Conservation (phyloP, 1,140 invertebrate species). For the Cydia fagiglandana region DNA sequence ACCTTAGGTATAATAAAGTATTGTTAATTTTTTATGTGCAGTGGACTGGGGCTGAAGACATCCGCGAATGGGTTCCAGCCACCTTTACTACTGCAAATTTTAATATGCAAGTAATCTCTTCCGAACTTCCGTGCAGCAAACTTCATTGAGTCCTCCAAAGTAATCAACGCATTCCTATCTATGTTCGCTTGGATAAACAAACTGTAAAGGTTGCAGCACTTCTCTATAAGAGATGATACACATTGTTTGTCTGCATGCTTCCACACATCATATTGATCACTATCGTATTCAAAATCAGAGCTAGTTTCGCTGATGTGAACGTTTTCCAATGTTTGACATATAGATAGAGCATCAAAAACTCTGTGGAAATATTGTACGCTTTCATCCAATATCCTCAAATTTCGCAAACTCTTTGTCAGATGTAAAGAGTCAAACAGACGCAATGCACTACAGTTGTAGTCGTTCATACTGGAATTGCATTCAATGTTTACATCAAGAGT, state of each 20-base stretch:
- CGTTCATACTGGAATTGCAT: slow-evolving; percentile 8
- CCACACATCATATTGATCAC: slow-evolving; percentile 23
- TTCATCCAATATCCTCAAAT: slow-evolving; percentile 39
- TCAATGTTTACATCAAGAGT: slow-evolving; percentile 40
- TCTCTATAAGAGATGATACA: slow-evolving; percentile 37
- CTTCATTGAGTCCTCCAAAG: slow-evolving; percentile 36
- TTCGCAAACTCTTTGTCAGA: slow-evolving; percentile 39
- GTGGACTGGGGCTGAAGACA: slow-evolving; percentile 38
- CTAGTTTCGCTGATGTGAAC: slow-evolving; percentile 39
- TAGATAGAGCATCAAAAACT: slow-evolving; percentile 37
- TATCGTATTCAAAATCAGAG: not conserved
- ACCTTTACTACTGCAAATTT: slow-evolving; percentile 38
- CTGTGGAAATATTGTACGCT: slow-evolving; percentile 39
- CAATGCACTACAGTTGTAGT: slow-evolving; percentile 30
- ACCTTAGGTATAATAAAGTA: not conserved
- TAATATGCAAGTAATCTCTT: slow-evolving; percentile 36
- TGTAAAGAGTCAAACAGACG: slow-evolving; percentile 35
- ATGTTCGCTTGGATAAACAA: slow-evolving; percentile 45
- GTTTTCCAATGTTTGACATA: slow-evolving; percentile 39
- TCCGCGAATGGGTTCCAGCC: slow-evolving; percentile 44
- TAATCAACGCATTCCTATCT: slow-evolving; percentile 34
- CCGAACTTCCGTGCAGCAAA: slow-evolving; percentile 34
- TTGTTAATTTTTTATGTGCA: slow-evolving; percentile 37
- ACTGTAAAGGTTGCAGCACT: slow-evolving; percentile 40
- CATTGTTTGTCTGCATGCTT: slow-evolving; percentile 22